Evolutionary conservation across 2,113 vertebrate genomes (phyloP).

Genomic region (Echinops telfairi): DNA sequence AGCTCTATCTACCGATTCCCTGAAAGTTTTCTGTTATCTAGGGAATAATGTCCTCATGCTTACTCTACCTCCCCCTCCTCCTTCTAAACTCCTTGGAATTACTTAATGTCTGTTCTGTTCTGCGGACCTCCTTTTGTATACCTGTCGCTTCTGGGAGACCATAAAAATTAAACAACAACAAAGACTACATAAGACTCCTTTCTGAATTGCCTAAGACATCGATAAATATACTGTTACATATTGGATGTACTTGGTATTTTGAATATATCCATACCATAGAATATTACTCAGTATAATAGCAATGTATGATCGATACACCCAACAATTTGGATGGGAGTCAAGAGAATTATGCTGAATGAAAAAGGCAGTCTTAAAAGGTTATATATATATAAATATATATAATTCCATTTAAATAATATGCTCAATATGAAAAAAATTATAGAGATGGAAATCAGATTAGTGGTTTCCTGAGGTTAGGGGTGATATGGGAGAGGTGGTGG

Average conservation of each 20-base stretch:
- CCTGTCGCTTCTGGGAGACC: not conserved
- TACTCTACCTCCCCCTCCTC: too few relatives aligned
- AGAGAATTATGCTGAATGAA: not conserved
- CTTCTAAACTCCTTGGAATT: conserved; percentile 10
- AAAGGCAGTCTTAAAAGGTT: conserved; percentile 36
- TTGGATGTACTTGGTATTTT: conserved; percentile 24
- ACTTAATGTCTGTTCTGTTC: not conserved
- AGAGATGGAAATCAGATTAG: conserved; percentile 53
- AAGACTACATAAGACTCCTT: conserved; percentile 15
- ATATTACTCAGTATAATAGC: conserved; percentile 53
- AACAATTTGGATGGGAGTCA: conserved; percentile 18
- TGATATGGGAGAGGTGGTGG: not conserved
- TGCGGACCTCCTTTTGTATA: conserved; percentile 19
- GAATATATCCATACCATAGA: not conserved
- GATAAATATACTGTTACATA: conserved; percentile 10
- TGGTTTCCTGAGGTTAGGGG: conserved; percentile 39
- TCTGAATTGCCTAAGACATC: conserved; percentile 25
- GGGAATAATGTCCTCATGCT: too few relatives aligned
- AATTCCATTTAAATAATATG: conserved; percentile 64
- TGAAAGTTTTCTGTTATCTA: conserved; percentile 22
- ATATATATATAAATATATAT: too few relatives aligned
- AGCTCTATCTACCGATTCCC: conserved; percentile 2
- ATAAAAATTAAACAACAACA: not conserved
- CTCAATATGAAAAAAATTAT: conserved; percentile 60
- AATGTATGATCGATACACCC: conserved; percentile 9